A percentile compares a stretch with the other conserved stretches of the same genome.
Conservation (phyloP, 2,797 vertebrate genomes). For the Scolopax bukidnonensis region DNA sequence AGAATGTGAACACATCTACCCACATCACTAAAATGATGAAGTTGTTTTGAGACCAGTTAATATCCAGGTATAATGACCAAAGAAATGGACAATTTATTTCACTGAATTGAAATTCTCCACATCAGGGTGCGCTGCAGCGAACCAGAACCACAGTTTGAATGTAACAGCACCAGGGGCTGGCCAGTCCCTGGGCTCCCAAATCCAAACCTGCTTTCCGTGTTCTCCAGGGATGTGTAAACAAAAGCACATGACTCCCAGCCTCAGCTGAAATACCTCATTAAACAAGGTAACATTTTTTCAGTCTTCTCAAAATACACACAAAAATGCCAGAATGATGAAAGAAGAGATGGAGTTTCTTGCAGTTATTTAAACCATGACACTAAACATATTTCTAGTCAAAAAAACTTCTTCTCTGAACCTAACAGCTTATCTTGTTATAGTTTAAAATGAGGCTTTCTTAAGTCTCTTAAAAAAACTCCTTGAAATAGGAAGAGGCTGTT, state of each 20-base stretch:
- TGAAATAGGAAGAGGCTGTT: conserved; percentile 46
- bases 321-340: conserved; percentile 47
- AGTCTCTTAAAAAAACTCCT: conserved; percentile 17
- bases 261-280: conserved; percentile 61
- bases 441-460: conserved; percentile 58
- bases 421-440: conserved; percentile 61
- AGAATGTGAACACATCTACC: not conserved
- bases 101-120: not conserved
- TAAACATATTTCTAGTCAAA: conserved; percentile 43
- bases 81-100: not conserved
- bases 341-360: conserved; percentile 45
- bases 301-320: conserved; percentile 23
- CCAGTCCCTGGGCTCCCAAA: not conserved
- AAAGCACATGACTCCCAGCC: conserved; percentile 37
- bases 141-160: not conserved
- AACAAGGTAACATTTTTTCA: conserved; percentile 45
- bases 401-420: conserved; percentile 51
- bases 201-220: not conserved
- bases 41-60: not conserved
- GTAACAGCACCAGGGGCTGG: not conserved
- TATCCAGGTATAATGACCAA: not conserved
- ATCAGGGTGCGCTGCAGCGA: not conserved
- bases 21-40: fast-evolving
- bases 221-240: conserved; percentile 36
- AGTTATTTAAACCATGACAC: conserved; percentile 53